Conservation (phyloP, 2,797 vertebrate species). For the Pantherophis alleghaniensis region DNA sequence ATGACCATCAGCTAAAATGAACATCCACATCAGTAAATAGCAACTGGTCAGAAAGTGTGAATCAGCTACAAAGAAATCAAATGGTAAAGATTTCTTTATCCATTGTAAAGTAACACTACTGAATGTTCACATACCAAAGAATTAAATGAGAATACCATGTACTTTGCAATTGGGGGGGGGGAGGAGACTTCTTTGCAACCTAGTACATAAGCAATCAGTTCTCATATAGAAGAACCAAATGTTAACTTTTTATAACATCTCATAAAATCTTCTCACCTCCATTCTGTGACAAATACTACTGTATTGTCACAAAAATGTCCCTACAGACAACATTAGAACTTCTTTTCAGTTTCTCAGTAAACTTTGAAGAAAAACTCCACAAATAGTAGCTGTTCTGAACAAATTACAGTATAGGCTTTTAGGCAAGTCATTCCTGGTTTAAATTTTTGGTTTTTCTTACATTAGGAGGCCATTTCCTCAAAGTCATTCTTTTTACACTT, state of each 20-base stretch:
- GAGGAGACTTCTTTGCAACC: conserved; percentile 27
- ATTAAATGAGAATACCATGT: neutral
- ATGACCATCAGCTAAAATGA: conserved; percentile 81
- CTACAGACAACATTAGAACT: conserved; percentile 3
- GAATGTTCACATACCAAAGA: neutral
- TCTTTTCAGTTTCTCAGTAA: neutral
- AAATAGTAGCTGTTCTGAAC: neutral
- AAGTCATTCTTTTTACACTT: too few species aligned
- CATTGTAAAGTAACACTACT: neutral
- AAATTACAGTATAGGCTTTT: neutral
- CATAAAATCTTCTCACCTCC: conserved; percentile 58
- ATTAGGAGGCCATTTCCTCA: neutral
- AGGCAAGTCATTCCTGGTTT: neutral
- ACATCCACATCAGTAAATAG: conserved; percentile 44
- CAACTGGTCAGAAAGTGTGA: conserved; percentile 30
- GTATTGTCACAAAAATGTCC: conserved; percentile 3
- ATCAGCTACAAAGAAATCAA: conserved; percentile 28
- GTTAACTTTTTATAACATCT: conserved; percentile 66
- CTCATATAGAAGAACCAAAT: conserved; percentile 53
- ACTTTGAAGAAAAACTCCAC: neutral
- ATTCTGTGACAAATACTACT: conserved; percentile 39
- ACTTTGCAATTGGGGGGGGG: neutral
- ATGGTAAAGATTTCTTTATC: conserved; percentile 6
- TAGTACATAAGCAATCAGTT: conserved; percentile 46
- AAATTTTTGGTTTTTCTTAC: neutral